Conservation (phyloP, 92 coral and sea anemone species). For the Porites divaricata region DNA sequence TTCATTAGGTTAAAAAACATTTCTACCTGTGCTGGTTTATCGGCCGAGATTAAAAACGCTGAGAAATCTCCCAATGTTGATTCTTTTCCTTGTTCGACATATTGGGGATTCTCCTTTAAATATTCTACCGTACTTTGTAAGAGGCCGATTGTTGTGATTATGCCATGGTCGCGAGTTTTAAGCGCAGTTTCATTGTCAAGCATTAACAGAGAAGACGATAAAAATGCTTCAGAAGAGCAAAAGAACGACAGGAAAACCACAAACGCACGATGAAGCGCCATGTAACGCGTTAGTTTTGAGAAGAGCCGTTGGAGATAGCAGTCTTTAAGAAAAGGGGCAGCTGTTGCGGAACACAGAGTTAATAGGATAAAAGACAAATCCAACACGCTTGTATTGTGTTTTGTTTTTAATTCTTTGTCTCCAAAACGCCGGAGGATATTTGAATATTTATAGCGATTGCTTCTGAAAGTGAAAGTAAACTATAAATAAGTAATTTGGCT, state of each 20-base stretch:
- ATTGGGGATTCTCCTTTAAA: slow-evolving; percentile 31
- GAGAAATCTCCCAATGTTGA: neutral
- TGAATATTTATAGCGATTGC: slow-evolving; percentile 33
- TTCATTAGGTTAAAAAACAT: neutral
- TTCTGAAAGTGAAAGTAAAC: neutral
- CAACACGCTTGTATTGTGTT: slow-evolving; percentile 16
- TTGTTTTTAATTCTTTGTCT: slow-evolving; percentile 17
- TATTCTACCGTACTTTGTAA: slow-evolving; percentile 21
- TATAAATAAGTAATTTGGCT: slow-evolving; percentile 14
- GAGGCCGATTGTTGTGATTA: slow-evolving; percentile 36
- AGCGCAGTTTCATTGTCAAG: slow-evolving; percentile 6
- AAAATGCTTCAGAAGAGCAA: slow-evolving; percentile 26
- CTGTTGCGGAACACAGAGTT: slow-evolving; percentile 2
- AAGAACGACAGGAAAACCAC: slow-evolving; percentile 31
- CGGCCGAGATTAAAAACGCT: slow-evolving; percentile 9
- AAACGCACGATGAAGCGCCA: slow-evolving; percentile 32
- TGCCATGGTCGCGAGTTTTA: slow-evolving; percentile 34
- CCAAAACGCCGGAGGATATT: slow-evolving; percentile 5
- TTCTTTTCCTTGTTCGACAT: neutral
- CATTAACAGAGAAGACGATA: slow-evolving; percentile 14
- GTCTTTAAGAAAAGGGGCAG: slow-evolving; percentile 4
- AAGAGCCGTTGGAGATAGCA: slow-evolving; percentile 13
- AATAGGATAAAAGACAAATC: neutral
- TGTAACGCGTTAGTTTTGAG: slow-evolving; percentile 20
- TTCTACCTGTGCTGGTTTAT: neutral